Evolutionary conservation across 2,888 invertebrate genomes (phyloP), one percentile per base, ranked within the genome.

Genomic region (Sialis fuliginosa): DNA sequence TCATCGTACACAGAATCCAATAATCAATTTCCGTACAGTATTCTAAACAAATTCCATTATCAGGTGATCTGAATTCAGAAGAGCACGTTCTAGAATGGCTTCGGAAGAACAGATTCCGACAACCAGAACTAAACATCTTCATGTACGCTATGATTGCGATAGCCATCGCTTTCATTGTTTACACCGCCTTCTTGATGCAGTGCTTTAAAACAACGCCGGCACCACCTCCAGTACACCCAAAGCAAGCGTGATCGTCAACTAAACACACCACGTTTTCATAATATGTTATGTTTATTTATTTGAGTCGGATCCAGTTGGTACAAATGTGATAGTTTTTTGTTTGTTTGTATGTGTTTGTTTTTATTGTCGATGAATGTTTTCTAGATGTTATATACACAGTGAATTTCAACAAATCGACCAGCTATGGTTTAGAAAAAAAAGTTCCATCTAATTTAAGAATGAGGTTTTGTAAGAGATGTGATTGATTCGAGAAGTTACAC

Each of bases 101-200:
- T 53, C 77, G 89, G 56, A 92, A 91, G 68, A 91, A 92, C 64
- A 77, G 92, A 55, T 92, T 89, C 71, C 77, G 90, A 45, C 90
- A 90, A 59, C 91, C 92, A 0, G 92, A 92, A 63, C 67, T 92
- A 40, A 92, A 90, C 62, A 79, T 92, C 55, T 92, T 92, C 64
- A 92, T 92, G 91, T 92, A 91, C 64, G 88, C 87, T 45, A 70
- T 91, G 56, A 78, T 89, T 60, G 88, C 89, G 22, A 77, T 92
- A 53, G 81, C 85, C 46, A 70, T 87, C 58, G 83, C 86, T 43
- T 92, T 92, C 61, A 72, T 90, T 39, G 74, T 90, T 67, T 92
- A 92, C 65, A 92, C 92, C 10, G 83, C 87, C 48, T 92, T 92
- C 68, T 70, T 92, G 51, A 68, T 92, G 55, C 89, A 91, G 64